Base-by-base conservation (phyloP, 2,113 vertebrate species). In the Rallus limicola region DNA sequence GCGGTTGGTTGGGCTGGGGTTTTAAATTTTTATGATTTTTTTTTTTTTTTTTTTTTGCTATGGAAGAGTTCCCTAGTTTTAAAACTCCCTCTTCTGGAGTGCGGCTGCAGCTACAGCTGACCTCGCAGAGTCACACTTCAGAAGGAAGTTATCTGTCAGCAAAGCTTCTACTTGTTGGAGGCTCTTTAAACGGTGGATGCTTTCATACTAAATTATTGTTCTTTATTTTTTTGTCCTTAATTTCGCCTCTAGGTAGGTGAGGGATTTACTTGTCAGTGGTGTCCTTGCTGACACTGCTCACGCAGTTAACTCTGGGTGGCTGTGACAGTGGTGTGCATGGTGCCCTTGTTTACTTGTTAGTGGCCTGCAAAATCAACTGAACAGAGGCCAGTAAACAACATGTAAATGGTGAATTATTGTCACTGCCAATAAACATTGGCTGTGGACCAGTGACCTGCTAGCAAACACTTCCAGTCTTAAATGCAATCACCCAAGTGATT, bases 21-120 rank as follows among this genome's bases (percentile, higher is more conserved):
- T 38, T 59, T 28, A 18, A 46, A 18, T 46, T 46, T 46, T 46
- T 46, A 9, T 42, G 42, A 42, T 38, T 52, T 21, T 9, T 75
- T 33, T 89, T 53, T 5, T 89, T 53, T 5, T 74, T 6, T 40
- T 90, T 25, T 13, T 60, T 63, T 24, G 5, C 53, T 26, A 11
- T 59, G 31, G 24, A 68, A 82, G 40, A 90, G 53, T 79, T 72
- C 52, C 9, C 8, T 93, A 68, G 92, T 78, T 93, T 90, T 25
- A 86, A 93, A 78, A 7, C 69, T 40, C 80, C 82, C 80, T 93
- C 86, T 95, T 86, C 72, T 92, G 92, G 95, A 93, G 36, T 87
- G 38, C 16, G n/a, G 6, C 59, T 86, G 85, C 40, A 90, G 83
- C 67, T 96, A 33, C 91, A 69, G 12, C 17, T 59, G 31, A 26